Base-by-base conservation (phyloP, 2,797 vertebrate genomes). In the Pachyuromys duprasi region DNA sequence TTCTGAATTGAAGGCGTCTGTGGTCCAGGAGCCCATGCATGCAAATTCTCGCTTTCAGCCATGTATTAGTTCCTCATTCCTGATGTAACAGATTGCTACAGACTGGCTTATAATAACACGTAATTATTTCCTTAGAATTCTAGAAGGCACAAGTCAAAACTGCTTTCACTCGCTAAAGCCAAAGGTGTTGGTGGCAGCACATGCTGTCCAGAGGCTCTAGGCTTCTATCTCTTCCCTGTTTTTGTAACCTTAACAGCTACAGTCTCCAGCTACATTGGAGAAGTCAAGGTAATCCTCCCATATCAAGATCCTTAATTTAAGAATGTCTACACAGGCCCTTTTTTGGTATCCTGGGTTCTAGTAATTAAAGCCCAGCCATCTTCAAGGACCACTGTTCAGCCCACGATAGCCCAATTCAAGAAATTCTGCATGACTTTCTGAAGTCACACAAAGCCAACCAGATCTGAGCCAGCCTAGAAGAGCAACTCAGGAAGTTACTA, bases 361-460 rank as follows among this genome's bases (percentile, higher is more conserved):
- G 36, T 6, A 31, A 53, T 86, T 55, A 70, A n/a, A 33, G 8
- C 15, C 36, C 92, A 28, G 8, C 20, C 60, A 42, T 86, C 69
- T 93, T 74, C 0, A 9, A 69, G 49, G 33, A n/a, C 13, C 65
- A 26, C 55, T 75, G 22, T 63, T 67, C 65, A 95, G 26, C 13
- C 31, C 22, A 24, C 26, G 31, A 69, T 36, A 69, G 24, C 2
- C 70, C 39, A 49, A 17, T 67, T 81, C 12, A 86, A 94, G 86
- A 91, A 72, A 89, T 31, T 31, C 39, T 92, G 15, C 5, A 2
- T 70, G 45, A 45, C 15, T 80, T 93, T 76, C 70, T 87, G 24
- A 89, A 91, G 36, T 22, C 63, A 93, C 39, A 28, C 67, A 83
- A 53, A 96, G 70, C 20, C 87, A 93, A 76, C 28, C 53, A 86